Conservation (phyloP, 2,113 vertebrate species). For the Halichoeres trimaculatus region DNA sequence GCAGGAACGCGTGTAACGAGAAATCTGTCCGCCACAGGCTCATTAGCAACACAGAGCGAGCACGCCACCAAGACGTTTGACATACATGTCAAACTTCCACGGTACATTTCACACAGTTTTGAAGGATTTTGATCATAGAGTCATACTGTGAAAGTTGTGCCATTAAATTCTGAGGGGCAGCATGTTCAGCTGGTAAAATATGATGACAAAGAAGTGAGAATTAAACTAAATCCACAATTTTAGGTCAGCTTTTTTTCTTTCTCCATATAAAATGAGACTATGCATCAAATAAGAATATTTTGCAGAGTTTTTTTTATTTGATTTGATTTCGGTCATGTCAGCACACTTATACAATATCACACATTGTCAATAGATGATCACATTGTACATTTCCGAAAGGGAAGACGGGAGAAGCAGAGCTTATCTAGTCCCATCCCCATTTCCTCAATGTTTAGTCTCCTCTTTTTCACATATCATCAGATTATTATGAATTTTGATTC, state of each 20-base stretch:
- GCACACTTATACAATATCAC: too few species aligned
- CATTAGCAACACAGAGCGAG: constrained; percentile 30
- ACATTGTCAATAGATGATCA: too few species aligned
- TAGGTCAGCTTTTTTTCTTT: background rate
- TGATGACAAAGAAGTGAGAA: background rate
- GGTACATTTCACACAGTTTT: background rate
- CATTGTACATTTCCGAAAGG: too few species aligned
- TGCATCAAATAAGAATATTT: too few species aligned
- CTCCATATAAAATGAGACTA: too few species aligned
- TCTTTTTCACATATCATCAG: too few species aligned
- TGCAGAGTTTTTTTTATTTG: background rate
- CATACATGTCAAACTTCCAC: background rate
- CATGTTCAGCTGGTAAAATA: constrained; percentile 1
- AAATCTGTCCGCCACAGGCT: constrained; percentile 40
- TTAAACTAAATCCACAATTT: constrained; percentile 4
- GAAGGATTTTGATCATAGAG: constrained; percentile 29
- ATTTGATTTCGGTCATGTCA: too few species aligned
- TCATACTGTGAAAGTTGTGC: constrained; percentile 12
- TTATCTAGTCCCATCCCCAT: too few species aligned
- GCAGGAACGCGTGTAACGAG: constrained; percentile 57
- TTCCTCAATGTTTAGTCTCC: too few species aligned
- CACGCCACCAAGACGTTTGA: constrained; percentile 7
- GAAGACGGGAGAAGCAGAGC: too few species aligned
- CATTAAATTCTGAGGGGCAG: background rate
- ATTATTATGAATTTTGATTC: too few species aligned